Base-by-base conservation (phyloP, 2,113 vertebrate species). In the Geococcyx californianus region DNA sequence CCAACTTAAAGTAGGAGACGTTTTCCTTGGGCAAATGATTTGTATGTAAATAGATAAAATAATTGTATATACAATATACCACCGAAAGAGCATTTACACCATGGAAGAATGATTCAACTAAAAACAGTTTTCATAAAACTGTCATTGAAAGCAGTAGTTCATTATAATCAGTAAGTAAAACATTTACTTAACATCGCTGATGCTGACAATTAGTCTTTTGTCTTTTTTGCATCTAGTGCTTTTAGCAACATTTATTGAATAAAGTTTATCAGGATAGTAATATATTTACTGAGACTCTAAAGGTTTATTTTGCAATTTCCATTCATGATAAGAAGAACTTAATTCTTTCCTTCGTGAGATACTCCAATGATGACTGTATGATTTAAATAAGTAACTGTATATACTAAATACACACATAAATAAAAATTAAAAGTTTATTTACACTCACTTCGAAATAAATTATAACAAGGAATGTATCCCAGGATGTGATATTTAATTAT, bases 151-250 rank as follows among this genome's bases (percentile, higher is more conserved):
- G 63, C 69, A 83, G 42, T 77, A 18, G 29, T 88, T 96, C 59
- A 63, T 91, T 95, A 55, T 89, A 92, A 95, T 91, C 77, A 95
- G 60, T 49, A 90, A 93, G 60, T 56, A 90, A 95, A 89, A 87
- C 49, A 89, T 59, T 91, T 91, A 70, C 31, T 94, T 92, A 88
- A n/a, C 60, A 79, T 67, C 54, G 66, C 51, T 79, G 58, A 55
- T 75, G 69, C 17, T 93, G 70, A 58, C 66, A 95, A 89, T 90
- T 91, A 90, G 49, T 76, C 89, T 89, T 96, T 90, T 94, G 64
- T 90, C 69, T 49, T 81, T 91, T 94, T 89, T 20, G 2, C 73
- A 87, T 93, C 60, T 94, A 74, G 23, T 70, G 54, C 17, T 93
- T 77, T 70, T 87, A 92, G 34, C 56, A 86, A 90, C 59, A 87